A percentile compares a stretch with the other conserved stretches of the same genome.
Evolutionary conservation across 2,888 invertebrate genomes (phyloP).

Genomic region (Agrilus mali): DNA sequence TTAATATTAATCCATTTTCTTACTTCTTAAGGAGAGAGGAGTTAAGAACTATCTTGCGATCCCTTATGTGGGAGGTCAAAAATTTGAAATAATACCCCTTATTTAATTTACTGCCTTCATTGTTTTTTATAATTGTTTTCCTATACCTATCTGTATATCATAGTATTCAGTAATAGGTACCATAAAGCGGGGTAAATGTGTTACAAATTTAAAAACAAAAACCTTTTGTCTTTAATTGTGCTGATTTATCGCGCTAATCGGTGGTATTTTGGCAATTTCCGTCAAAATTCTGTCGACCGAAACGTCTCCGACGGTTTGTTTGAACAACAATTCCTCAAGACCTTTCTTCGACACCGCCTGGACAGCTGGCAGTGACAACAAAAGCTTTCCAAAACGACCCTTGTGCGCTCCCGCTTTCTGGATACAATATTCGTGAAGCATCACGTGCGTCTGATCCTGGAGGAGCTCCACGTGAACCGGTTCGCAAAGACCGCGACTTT

Average conservation of each 20-base stretch:
- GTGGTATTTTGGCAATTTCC: conserved; percentile 41
- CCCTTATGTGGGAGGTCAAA: too few relatives aligned
- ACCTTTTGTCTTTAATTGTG: too few relatives aligned
- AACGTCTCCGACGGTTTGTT: conserved; percentile 62
- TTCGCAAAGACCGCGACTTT: conserved; percentile 49
- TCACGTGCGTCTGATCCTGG: conserved; percentile 70
- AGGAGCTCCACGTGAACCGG: conserved; percentile 48
- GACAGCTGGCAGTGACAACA: conserved; percentile 58
- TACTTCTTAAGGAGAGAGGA: too few relatives aligned
- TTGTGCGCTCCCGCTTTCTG: conserved; percentile 30
- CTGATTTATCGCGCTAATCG: background rate
- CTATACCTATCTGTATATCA: too few relatives aligned
- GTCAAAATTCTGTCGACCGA: conserved; percentile 56
- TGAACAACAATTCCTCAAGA: conserved; percentile 60
- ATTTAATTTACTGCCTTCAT: too few relatives aligned
- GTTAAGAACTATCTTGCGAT: too few relatives aligned
- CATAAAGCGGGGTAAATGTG: too few relatives aligned
- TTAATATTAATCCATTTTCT: too few relatives aligned
- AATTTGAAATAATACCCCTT: too few relatives aligned
- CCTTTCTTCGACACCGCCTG: conserved; percentile 29
- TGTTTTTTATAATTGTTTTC: too few relatives aligned
- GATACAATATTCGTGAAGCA: conserved; percentile 59
- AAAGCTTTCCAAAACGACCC: conserved; percentile 57
- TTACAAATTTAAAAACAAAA: background rate
- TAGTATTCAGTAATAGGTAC: too few relatives aligned